Percentiles rank a stretch among this genome's conserved stretches.
These are phyloP conservation scores for Aldrovandia affinis DNA, from an alignment of 2,797 vertebrate species.

Conservation along the genomic window DNA sequence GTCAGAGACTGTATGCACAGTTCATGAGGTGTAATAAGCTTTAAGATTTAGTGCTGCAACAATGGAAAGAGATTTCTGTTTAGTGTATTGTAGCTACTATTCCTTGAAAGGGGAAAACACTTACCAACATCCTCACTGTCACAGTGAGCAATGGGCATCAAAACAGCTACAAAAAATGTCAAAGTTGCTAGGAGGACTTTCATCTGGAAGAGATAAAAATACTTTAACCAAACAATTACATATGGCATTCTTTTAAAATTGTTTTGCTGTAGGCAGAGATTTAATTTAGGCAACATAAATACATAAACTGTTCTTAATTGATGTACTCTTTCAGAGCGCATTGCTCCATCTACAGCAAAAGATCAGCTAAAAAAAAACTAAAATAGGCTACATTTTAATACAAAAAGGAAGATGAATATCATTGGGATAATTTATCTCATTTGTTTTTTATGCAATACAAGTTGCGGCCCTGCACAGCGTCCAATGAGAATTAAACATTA, in stretches of 20 bases:
- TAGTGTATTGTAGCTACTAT: background rate
- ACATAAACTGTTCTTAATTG: background rate
- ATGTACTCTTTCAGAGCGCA: background rate
- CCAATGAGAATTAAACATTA: background rate
- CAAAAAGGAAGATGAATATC: background rate
- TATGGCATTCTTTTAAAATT: background rate
- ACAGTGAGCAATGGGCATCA: constrained; percentile 35
- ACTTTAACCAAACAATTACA: background rate
- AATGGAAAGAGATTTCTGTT: too few species aligned
- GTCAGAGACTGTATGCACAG: background rate
- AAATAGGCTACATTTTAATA: background rate
- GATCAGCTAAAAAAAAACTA: background rate
- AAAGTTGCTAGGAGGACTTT: constrained; percentile 28
- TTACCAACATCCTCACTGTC: background rate
- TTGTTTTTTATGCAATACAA: background rate
- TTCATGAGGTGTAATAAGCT: background rate
- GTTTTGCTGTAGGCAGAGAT: too few species aligned
- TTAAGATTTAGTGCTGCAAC: background rate
- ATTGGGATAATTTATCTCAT: background rate
- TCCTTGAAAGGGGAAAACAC: background rate
- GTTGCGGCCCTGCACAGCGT: background rate
- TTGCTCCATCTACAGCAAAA: background rate
- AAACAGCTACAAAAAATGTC: constrained; percentile 39
- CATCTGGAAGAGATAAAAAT: constrained; percentile 53
- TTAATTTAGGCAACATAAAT: background rate